These are phyloP conservation scores for Leucoraja ocellata DNA, from an alignment of 2,797 vertebrate genomes.

Conservation along the genomic window DNA sequence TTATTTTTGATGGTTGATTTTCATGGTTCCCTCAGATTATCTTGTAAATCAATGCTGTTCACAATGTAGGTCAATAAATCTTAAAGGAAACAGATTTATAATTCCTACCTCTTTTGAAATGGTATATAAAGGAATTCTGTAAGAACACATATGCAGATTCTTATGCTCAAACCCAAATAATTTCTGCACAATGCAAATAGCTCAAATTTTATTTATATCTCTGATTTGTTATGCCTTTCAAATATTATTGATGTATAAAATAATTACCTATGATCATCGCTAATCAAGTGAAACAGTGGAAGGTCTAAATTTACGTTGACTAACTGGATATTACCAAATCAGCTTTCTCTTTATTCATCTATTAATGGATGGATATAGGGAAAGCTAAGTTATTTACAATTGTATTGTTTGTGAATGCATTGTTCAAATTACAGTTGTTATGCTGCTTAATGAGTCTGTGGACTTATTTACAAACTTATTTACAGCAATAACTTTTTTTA, in stretches of 20 bases:
- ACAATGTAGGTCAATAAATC: background rate
- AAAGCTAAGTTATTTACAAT: background rate
- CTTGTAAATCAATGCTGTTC: background rate
- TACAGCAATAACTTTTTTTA: background rate
- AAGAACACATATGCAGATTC: background rate
- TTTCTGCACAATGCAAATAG: background rate
- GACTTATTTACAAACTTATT: background rate
- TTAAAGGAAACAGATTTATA: background rate
- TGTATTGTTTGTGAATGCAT: background rate
- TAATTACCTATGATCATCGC: background rate
- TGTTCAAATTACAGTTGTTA: constrained; percentile 9
- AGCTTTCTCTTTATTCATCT: background rate
- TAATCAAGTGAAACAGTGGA: background rate
- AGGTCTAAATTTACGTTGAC: background rate
- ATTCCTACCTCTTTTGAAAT: background rate
- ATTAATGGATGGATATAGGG: background rate
- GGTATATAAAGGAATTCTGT: background rate
- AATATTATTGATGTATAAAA: background rate
- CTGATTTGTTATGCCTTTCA: background rate
- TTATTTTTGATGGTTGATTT: background rate
- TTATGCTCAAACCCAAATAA: background rate
- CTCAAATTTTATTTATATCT: background rate
- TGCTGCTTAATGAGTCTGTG: background rate
- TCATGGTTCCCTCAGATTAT: background rate
- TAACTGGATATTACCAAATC: background rate